A percentile compares a stretch with the other conserved stretches of the same genome.
These are phyloP conservation scores for Plagodis pulveraria DNA, from an alignment of 2,888 invertebrate genomes.

Conservation along the genomic window DNA sequence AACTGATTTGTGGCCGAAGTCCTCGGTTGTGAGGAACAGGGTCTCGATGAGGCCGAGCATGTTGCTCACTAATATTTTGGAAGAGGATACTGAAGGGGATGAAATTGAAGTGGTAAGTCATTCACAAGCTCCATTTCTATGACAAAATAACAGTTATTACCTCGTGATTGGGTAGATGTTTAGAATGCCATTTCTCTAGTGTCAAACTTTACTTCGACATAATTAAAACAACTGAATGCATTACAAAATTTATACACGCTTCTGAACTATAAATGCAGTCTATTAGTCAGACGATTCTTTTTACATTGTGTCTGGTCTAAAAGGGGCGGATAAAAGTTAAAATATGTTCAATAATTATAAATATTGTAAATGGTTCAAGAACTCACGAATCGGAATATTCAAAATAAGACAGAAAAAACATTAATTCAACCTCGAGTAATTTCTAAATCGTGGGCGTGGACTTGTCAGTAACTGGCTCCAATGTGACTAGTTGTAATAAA, in stretches of 20 bases:
- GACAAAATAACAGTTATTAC: neutral
- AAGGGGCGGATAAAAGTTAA: no score
- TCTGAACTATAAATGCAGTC: no score
- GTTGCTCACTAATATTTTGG: conserved; percentile 68
- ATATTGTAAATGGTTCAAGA: no score
- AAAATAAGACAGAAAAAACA: neutral
- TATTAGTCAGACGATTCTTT: no score
- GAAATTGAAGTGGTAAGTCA: conserved; percentile 69
- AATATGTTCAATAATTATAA: no score
- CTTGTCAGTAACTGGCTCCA: conserved; percentile 17
- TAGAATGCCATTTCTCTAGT: no score
- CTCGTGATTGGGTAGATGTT: no score
- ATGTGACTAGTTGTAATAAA: conserved; percentile 12
- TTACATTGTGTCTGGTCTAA: no score
- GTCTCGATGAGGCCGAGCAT: conserved; percentile 76
- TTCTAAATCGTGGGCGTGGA: conserved; percentile 22
- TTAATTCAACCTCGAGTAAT: conserved; percentile 13
- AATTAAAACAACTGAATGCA: no score
- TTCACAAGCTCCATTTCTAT: neutral
- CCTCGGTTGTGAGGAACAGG: conserved; percentile 55
- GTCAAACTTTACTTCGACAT: no score
- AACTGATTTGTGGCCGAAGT: conserved; percentile 52
- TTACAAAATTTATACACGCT: no score
- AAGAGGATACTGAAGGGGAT: conserved; percentile 54
- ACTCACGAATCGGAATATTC: no score